phyloP scores from a whole-genome alignment of 2,113 vertebrate species.

The Numenius arquata region DNA sequence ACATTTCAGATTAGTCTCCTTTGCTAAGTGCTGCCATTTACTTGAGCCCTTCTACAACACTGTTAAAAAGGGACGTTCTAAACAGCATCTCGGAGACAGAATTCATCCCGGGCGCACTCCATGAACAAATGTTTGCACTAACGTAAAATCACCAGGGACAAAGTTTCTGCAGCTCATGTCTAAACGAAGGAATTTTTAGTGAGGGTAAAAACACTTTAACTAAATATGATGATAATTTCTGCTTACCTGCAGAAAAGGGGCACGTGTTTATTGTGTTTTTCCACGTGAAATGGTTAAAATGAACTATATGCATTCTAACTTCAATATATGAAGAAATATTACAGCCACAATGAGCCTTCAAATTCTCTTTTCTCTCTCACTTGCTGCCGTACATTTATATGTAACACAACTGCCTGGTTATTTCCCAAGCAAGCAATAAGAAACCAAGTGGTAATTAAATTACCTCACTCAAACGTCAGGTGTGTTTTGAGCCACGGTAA shows the following conservation, averaged over 20 bases:
- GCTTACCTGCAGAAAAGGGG: background rate
- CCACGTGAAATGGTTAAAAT: background rate
- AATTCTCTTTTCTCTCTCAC: background rate
- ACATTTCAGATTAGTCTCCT: background rate
- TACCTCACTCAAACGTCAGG: background rate
- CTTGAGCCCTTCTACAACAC: background rate
- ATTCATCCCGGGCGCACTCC: background rate
- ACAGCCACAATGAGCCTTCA: background rate
- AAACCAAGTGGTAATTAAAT: constrained; percentile 5
- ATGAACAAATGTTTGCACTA: background rate
- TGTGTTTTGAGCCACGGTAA: background rate
- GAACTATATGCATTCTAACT: background rate
- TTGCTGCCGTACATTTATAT: background rate
- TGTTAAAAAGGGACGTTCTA: background rate
- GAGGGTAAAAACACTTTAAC: background rate
- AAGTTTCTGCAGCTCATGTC: background rate
- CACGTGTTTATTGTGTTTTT: background rate
- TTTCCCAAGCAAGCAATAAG: constrained; percentile 22
- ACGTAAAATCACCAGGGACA: background rate
- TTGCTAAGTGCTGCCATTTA: background rate
- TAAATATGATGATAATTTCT: background rate
- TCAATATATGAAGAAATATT: background rate
- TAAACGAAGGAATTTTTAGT: background rate
- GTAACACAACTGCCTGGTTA: background rate
- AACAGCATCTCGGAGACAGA: background rate